phyloP scores from a whole-genome alignment of 2,888 invertebrate genomes.

The Sarcophaga caerulescens region DNA sequence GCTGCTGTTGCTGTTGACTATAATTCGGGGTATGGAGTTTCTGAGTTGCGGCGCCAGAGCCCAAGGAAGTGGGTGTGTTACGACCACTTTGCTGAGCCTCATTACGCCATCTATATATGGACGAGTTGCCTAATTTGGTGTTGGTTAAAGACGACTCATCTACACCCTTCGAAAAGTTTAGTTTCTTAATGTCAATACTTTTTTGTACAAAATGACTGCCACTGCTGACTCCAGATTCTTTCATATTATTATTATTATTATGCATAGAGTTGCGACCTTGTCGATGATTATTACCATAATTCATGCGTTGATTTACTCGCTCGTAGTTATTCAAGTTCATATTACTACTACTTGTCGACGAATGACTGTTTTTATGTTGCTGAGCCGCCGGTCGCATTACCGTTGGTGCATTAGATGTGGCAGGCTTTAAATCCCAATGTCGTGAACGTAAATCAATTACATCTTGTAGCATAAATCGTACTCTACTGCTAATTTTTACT shows the following conservation, averaged over 20 bases:
- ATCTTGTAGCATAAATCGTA: slow-evolving; percentile 80
- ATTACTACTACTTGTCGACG: neutral
- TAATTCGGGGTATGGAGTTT: neutral
- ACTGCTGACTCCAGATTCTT: slow-evolving; percentile 15
- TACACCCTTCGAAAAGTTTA: slow-evolving; percentile 73
- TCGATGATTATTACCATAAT: slow-evolving; percentile 45
- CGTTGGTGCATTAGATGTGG: neutral
- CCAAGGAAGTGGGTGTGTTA: slow-evolving; percentile 12
- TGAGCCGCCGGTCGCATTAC: neutral
- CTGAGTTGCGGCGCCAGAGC: neutral
- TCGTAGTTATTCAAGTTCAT: slow-evolving; percentile 32
- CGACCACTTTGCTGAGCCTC: slow-evolving; percentile 32
- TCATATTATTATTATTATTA: neutral
- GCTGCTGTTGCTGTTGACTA: slow-evolving; percentile 7
- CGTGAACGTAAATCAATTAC: slow-evolving; percentile 76
- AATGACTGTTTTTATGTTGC: slow-evolving; percentile 44
- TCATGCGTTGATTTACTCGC: slow-evolving; percentile 39
- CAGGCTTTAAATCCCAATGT: slow-evolving; percentile 75
- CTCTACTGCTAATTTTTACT: slow-evolving; percentile 77
- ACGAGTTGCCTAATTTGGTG: slow-evolving; percentile 74
- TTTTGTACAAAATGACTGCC: slow-evolving; percentile 73
- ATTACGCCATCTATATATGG: slow-evolving; percentile 74
- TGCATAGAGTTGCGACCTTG: slow-evolving; percentile 1
- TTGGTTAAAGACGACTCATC: slow-evolving; percentile 71
- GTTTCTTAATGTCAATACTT: slow-evolving; percentile 76